Evolutionary conservation across 2,888 invertebrate species (phyloP), one percentile per base, ranked within the genome.

Genomic region (Gastrophysa polygoni): DNA sequence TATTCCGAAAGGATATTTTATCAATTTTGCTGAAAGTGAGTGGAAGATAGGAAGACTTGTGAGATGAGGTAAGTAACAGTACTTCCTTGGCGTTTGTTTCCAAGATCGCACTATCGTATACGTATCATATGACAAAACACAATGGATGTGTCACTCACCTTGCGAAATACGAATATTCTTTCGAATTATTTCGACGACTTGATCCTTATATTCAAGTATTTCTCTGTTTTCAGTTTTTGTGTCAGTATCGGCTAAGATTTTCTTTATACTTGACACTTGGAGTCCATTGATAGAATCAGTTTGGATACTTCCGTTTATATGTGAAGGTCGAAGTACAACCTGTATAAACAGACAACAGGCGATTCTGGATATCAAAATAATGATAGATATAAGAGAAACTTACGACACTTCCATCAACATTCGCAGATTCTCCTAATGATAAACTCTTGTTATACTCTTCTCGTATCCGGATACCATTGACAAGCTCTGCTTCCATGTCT

Each of bases 221-320:
- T 74, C 67, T 20, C 77, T 68, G 6, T 65, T 66, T 55, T 76
- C 70, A 3, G 66, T 56, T 59, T 71, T 63, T 8, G 71, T 67
- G 24, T 65, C 68, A 47, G 71, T 64, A 18, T 72, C 69, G 7
- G 69, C 57, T 21, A 77, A 57, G 52, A 75, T 70, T 51, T 74
- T 68, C 50, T 73, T 68, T 38, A 80, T 69, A 44, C 68, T 48
- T 43, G 72, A 63, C 14, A 78, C 54, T 10, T 76, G 68, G 57
- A 75, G 66, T 18, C 76, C 76, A 66, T 80, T 80, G 60, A 81
- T 76, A 47, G 61, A 72, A 48, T 76, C 64, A 3, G 78, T 69
- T 29, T 63, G 60, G 18, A 80, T 74, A 49, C 73, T 73, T 38
- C 75, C 75, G 29, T 68, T 55, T 8, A 73, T 55, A 47, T 57